Conservation (phyloP, 2,888 invertebrate genomes). For the Alcis repandata region DNA sequence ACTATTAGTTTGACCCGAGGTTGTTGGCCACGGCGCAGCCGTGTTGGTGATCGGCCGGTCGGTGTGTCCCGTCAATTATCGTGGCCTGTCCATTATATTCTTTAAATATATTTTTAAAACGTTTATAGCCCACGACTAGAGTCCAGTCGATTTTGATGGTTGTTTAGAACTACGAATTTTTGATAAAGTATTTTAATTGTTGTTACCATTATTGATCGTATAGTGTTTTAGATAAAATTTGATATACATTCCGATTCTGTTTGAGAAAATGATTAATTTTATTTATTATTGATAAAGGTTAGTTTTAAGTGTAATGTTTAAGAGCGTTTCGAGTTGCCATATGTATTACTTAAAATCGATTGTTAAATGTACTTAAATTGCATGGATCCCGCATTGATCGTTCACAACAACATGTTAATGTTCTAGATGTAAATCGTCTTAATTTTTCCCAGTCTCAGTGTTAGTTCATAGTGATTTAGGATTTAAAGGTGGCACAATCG, state of each 20-base stretch:
- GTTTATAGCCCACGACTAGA: slow-evolving; percentile 62
- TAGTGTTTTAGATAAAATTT: slow-evolving; percentile 63
- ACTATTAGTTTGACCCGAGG: slow-evolving; percentile 58
- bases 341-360: slow-evolving; percentile 65
- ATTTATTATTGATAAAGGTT: slow-evolving; percentile 64
- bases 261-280: slow-evolving; percentile 71
- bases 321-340: slow-evolving; percentile 78
- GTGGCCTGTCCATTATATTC: slow-evolving; percentile 79
- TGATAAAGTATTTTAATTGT: slow-evolving; percentile 73
- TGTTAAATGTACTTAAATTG: slow-evolving; percentile 79
- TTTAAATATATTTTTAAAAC: slow-evolving; percentile 72
- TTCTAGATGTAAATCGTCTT: slow-evolving; percentile 39
- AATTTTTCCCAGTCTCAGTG: slow-evolving; percentile 65
- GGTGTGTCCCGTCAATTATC: slow-evolving; percentile 81
- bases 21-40: slow-evolving; percentile 5
- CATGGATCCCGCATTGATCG: slow-evolving; percentile 41
- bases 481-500: slow-evolving; percentile 61
- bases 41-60: slow-evolving; percentile 61
- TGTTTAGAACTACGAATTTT: slow-evolving; percentile 68
- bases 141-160: slow-evolving; percentile 60
- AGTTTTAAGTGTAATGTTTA: slow-evolving; percentile 58
- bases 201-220: slow-evolving; percentile 76
- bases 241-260: slow-evolving; percentile 63
- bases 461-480: slow-evolving; percentile 58
- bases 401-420: slow-evolving; percentile 43